Conservation (phyloP, 1,140 invertebrate species). For the Saccostrea glomerata region DNA sequence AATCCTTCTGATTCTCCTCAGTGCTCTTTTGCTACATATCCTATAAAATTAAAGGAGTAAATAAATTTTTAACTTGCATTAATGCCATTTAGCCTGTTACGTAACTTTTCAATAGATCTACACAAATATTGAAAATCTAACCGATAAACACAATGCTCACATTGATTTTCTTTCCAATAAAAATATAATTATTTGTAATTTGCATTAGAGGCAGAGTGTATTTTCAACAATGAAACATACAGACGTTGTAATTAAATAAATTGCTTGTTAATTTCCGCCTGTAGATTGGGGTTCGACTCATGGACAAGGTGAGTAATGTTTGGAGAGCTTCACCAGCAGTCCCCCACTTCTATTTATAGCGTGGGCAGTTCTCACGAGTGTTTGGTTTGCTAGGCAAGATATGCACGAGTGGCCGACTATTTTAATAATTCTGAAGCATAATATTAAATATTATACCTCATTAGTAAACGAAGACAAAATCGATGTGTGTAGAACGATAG, state of each 20-base stretch:
- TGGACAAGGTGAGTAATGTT: slow-evolving; percentile 6
- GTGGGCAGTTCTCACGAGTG: slow-evolving; percentile 22
- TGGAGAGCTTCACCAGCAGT: slow-evolving; percentile 9
- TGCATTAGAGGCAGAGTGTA: background rate
- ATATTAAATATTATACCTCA: slow-evolving; percentile 4
- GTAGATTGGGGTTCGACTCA: background rate
- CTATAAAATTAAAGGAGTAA: too few relatives aligned
- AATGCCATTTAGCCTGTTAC: background rate
- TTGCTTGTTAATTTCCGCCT: slow-evolving; percentile 27
- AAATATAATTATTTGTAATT: background rate
- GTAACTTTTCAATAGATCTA: background rate
- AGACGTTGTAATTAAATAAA: background rate
- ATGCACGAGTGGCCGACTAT: slow-evolving; percentile 10
- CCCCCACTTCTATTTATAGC: background rate
- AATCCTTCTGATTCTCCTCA: too few relatives aligned
- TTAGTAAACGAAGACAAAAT: background rate
- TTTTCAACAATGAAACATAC: background rate
- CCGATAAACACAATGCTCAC: background rate
- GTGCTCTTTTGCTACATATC: too few relatives aligned
- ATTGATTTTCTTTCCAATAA: background rate
- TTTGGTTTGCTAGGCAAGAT: slow-evolving; percentile 21
- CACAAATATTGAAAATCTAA: background rate
- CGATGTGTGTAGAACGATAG: background rate
- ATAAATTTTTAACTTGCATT: too few relatives aligned
- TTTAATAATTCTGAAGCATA: background rate